Conservation (phyloP, 2,888 invertebrate species). For the Lithosia quadra region DNA sequence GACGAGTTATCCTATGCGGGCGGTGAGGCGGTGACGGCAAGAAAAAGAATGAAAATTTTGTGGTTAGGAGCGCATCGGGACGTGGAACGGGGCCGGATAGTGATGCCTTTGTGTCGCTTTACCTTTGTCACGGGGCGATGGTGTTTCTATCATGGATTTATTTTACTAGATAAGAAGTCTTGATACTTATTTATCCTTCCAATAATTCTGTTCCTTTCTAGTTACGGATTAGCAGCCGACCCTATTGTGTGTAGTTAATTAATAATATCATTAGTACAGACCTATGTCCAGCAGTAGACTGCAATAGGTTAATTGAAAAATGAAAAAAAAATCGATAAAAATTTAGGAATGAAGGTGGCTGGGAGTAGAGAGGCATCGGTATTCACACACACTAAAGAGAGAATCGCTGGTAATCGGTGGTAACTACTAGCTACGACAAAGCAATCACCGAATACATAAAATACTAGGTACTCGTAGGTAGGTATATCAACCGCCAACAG, state of each 20-base stretch:
- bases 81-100: conserved; percentile 51
- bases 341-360: background rate
- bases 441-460: conserved; percentile 1
- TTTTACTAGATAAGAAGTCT: background rate
- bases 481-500: conserved; percentile 18
- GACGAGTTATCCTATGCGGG: conserved; percentile 73
- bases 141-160: background rate
- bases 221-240: background rate
- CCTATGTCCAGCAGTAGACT: background rate
- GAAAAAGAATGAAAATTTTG: conserved; percentile 73
- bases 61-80: conserved; percentile 66
- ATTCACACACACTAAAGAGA: no score
- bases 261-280: background rate
- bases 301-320: background rate
- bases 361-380: no score
- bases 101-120: conserved; percentile 51
- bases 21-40: conserved; percentile 53
- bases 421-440: background rate
- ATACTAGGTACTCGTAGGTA: no score
- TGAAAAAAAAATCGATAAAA: background rate
- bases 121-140: conserved; percentile 9
- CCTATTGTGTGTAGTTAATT: background rate
- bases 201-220: conserved; percentile 1
- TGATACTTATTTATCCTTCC: background rate
- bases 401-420: background rate